Evolutionary conservation across 2,888 invertebrate genomes (phyloP), one percentile per base, ranked within the genome.

Genomic region (Pachydiplax longipennis): DNA sequence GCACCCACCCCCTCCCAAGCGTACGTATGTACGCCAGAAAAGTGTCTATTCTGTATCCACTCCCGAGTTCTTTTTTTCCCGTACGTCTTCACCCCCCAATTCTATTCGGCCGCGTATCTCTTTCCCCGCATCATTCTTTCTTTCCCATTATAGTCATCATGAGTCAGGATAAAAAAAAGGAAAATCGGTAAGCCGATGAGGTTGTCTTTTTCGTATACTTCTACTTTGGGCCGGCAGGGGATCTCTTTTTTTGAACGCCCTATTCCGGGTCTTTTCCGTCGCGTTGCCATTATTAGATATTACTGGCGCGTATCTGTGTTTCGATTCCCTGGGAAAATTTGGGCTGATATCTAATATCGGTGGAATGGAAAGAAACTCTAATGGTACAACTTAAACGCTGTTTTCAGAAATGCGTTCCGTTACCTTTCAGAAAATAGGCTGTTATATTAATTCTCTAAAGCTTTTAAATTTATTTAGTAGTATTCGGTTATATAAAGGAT

Each of bases 131-230:
- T 48, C 82, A 53, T 53, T 82, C 82, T 48, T n/a, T 31, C 53
- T 82, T 82, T 82, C 83, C 58, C 83, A 83, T 83, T 83, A 83
- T 83, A 87, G 87, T 87, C 87, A 87, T 87, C 87, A 61, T 87
- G 87, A 87, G 87, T 87, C 87, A 87, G 87, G 87, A 87, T 83
- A 83, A 83, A 83, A 83, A 83, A 35, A 44, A n/a, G n/a, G 58
- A 35, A 83, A 83, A 83, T 83, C 83, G 83, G 83, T 83, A 83
- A 83, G 83, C 83, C 83, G 87, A 87, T 87, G 87, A 61, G 87
- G 87, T 87, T 87, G 87, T 87, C 87, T 65, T 61, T 18, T 87
- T 83, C 83, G 58, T 58, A 58, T 83, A 31, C 58, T 61, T 83
- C 53, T 13, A 31, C 35, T 35, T 61, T 18, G 53, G 31, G 35